Conservation (phyloP, 2,888 invertebrate species). For the Coenonympha glycerion region DNA sequence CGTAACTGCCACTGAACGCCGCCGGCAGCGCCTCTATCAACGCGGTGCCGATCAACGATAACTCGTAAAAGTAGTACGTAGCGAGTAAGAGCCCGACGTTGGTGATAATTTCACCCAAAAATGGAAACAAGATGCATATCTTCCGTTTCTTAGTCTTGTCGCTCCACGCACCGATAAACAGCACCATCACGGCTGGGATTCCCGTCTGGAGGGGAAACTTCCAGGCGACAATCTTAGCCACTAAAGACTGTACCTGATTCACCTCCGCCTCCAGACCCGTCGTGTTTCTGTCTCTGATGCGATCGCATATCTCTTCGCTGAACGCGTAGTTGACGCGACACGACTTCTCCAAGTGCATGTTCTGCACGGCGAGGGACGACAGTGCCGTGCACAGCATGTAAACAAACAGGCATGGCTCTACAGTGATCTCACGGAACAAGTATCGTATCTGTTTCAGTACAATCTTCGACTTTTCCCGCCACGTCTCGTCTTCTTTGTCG, state of each 20-base stretch:
- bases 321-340: constrained; percentile 73
- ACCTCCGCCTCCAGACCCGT: constrained; percentile 59
- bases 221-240: constrained; percentile 74
- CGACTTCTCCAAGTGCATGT: constrained; percentile 77
- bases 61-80: constrained; percentile 73
- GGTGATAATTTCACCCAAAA: constrained; percentile 73
- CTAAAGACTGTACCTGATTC: constrained; percentile 64
- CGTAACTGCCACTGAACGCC: constrained; percentile 77
- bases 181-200: constrained; percentile 73
- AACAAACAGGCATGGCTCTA: constrained; percentile 80
- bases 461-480: constrained; percentile 54
- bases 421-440: constrained; percentile 67
- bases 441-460: constrained; percentile 54
- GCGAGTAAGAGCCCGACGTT: constrained; percentile 73
- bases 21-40: constrained; percentile 75
- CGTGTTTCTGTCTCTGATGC: constrained; percentile 58
- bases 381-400: constrained; percentile 80
- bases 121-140: constrained; percentile 75
- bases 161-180: constrained; percentile 79
- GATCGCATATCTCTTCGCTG: constrained; percentile 72
- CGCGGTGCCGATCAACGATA: constrained; percentile 68
- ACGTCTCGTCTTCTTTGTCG: constrained; percentile 38
- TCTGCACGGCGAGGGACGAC: constrained; percentile 78
- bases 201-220: constrained; percentile 77
- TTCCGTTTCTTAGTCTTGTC: constrained; percentile 77